A percentile compares a stretch with the other conserved stretches of the same genome.
These are phyloP conservation scores for Nothobranchius furzeri DNA, from an alignment of 2,113 vertebrate species.

Conservation along the genomic window DNA sequence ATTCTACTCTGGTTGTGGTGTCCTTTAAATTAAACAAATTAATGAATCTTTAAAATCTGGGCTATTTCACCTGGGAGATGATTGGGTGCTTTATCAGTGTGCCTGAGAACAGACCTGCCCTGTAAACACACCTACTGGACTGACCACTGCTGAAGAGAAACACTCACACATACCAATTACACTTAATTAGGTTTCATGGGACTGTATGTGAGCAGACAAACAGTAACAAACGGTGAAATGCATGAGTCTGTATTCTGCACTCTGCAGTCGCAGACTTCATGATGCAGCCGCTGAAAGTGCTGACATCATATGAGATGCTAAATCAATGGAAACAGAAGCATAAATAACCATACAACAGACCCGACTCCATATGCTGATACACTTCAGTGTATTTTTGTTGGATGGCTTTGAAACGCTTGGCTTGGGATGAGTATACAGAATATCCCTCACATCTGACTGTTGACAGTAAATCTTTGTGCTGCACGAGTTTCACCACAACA, in stretches of 20 bases:
- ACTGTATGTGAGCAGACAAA: not conserved
- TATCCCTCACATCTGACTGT: conserved; percentile 34
- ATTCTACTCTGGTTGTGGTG: conserved; percentile 61
- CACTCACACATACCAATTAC: no score
- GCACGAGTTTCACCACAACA: not conserved
- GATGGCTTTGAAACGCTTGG: conserved; percentile 43
- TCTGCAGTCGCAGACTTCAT: conserved; percentile 18
- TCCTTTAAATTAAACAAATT: conserved; percentile 81
- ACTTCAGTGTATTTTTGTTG: conserved; percentile 43
- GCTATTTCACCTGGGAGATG: conserved; percentile 57
- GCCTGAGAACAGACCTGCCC: conserved; percentile 9
- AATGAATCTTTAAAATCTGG: conserved; percentile 75
- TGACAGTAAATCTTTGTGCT: conserved; percentile 14
- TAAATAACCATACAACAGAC: conserved; percentile 44
- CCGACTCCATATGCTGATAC: conserved; percentile 29
- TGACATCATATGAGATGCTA: conserved; percentile 50
- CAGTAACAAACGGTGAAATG: not conserved
- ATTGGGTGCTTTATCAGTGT: conserved; percentile 13
- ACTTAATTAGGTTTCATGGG: conserved; percentile 37
- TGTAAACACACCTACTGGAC: conserved; percentile 37
- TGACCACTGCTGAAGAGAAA: conserved; percentile 14
- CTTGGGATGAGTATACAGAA: conserved; percentile 25
- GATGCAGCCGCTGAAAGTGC: conserved; percentile 36
- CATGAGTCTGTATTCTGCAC: conserved; percentile 10
- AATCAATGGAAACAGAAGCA: conserved; percentile 48